Percentiles rank a stretch among this genome's conserved stretches.
phyloP scores from a whole-genome alignment of 2,888 invertebrate genomes.

The Platypus cylindrus region DNA sequence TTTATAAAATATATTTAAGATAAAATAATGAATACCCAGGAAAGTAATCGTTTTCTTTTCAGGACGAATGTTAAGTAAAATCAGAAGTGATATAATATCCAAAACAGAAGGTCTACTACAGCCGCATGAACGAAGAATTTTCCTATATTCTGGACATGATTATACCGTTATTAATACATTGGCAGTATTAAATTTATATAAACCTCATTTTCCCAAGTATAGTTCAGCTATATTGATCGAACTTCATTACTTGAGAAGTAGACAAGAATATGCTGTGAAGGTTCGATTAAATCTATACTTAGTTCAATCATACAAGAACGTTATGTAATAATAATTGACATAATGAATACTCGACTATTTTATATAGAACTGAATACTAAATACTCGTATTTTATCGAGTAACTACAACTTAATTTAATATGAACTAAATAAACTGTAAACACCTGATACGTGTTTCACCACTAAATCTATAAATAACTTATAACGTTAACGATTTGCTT shows the following conservation, averaged over 20 bases:
- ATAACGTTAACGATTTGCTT: too few relatives aligned
- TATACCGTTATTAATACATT: conserved; percentile 42
- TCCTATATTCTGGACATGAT: conserved; percentile 44
- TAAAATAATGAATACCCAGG: background rate
- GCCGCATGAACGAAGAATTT: conserved; percentile 29
- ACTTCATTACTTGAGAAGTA: conserved; percentile 22
- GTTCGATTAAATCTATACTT: too few relatives aligned
- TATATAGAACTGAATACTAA: too few relatives aligned
- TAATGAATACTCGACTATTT: too few relatives aligned
- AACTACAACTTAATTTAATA: too few relatives aligned
- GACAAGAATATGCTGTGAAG: conserved; percentile 26
- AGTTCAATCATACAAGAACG: too few relatives aligned
- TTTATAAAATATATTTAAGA: background rate
- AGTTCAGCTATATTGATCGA: conserved; percentile 29
- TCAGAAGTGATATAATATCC: conserved; percentile 24
- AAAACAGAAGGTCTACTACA: conserved; percentile 19
- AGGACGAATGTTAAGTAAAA: conserved; percentile 27
- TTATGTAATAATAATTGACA: too few relatives aligned
- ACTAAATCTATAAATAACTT: too few relatives aligned
- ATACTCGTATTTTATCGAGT: too few relatives aligned
- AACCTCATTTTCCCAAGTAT: conserved; percentile 33
- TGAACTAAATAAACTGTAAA: too few relatives aligned
- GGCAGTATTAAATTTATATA: conserved; percentile 36
- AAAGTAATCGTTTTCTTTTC: conserved; percentile 7
- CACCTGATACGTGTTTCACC: too few relatives aligned